Evolutionary conservation across 1,140 invertebrate genomes (phyloP), one percentile per base, ranked within the genome.

Genomic region (Drosophila ambigua): DNA sequence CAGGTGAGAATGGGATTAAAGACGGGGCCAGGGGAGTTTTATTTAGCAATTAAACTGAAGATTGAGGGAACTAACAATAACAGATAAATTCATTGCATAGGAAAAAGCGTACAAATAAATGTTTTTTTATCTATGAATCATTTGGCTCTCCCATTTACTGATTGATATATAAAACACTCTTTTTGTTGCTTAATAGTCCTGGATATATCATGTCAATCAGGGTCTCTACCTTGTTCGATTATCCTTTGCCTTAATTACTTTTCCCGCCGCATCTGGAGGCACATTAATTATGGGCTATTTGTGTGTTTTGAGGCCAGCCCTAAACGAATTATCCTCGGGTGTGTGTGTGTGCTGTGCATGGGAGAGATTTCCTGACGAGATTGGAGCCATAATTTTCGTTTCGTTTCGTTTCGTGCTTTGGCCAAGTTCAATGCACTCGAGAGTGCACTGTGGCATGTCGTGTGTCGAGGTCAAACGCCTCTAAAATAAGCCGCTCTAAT

Each of bases 1-100:
- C 97, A 98, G 94, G 95, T 95, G 53, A 75, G 76, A 24, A 24
- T 24, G 23, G 23, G 20, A 20, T 20, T 20, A 1, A 20, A 20
- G 1, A 20, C 2, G 2, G 16, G 16, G 16, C 0, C 20, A 20
- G 20, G 20, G 20, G 20, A 20, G 1, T 16, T 16, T 16, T 16
- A 16, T 16, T 16, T 16, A 16, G 16, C 1, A 16, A 20, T 20
- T 2, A 20, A 20, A 20, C 20, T 20, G 2, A 20, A 20, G 20
- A 0, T 16, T 16, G 16, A 16, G 16, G 1, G 16, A 1, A 20
- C 20, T 20, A 20, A 20, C 20, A n/a, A n/a, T 20, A 20, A 20
- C 20, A 20, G 20, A 20, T 20, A 20, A 20, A 20, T 20, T 20
- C 20, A 20, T 20, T 20, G 20, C 1, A 20, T 0, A 2, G 1